phyloP scores from a whole-genome alignment of 2,797 vertebrate genomes.

The Antennarius maculatus region DNA sequence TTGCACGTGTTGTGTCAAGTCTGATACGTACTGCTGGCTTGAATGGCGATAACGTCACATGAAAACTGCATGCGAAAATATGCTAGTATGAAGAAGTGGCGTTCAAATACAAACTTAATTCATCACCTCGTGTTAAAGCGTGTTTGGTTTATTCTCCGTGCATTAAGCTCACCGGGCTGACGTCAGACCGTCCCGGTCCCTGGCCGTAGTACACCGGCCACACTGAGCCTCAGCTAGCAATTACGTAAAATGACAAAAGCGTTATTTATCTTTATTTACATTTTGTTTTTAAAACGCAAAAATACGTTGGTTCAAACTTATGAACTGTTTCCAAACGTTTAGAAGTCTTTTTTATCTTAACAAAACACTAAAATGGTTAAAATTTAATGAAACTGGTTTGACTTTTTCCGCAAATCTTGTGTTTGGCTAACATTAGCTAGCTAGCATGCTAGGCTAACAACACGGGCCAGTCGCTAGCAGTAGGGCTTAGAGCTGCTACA shows the following conservation, averaged over 20 bases:
- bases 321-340: rapidly evolving
- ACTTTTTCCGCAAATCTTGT: not conserved
- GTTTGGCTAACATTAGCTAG: not conserved
- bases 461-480: slow-evolving; percentile 1
- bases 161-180: not conserved
- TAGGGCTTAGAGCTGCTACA: not conserved
- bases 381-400: not conserved
- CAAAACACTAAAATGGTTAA: not conserved
- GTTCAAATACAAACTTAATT: not conserved
- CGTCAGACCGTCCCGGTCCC: not conserved
- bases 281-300: not conserved
- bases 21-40: not conserved
- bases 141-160: not conserved
- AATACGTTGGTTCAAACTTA: rapidly evolving
- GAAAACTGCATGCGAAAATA: not conserved
- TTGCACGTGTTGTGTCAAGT: slow-evolving; percentile 79
- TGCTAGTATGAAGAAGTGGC: not conserved
- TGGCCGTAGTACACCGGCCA: too few species aligned
- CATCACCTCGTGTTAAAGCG: not conserved
- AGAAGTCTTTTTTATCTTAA: not conserved
- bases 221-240: too few species aligned
- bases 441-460: slow-evolving; percentile 3
- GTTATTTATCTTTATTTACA: not conserved
- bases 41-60: slow-evolving; percentile 43
- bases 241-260: not conserved